Base-by-base conservation (phyloP, 2,113 vertebrate species). In the Leucopternis melanops region DNA sequence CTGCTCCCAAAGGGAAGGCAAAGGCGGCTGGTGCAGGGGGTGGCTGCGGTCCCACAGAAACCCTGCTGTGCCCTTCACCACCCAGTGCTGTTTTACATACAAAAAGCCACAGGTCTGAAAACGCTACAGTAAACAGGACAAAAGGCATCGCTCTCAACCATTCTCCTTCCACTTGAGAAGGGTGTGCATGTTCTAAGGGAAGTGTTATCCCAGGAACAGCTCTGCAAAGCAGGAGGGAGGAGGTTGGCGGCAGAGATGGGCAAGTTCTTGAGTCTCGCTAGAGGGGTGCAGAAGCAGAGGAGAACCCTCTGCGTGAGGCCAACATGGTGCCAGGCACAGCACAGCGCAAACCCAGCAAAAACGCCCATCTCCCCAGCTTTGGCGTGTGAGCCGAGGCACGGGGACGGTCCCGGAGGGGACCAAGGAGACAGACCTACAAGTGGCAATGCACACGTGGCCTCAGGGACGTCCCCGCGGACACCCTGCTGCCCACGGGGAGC, bases 301-400 rank as follows among this genome's bases (percentile, higher is more conserved):
- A 29, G 34, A 80, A 32, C 26, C n/a, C 62, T 54, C 29, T 18
- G 63, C 2, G 4, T 5, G 44, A 65, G 6, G 54, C 59, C 70
- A 31, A 0, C 0, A 0, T 0, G 16, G 31, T 6, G n/a, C 70
- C 22, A 16, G 31, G 77, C 49, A 29, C 29, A 31, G 17, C 55
- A 7, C 66, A 21, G 61, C 6, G 1, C 40, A 36, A 27, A 61
- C 29, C 34, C 79, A 31, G 50, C 63, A 19, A 2, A 6, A 17
- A 42, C 5, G 2, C 44, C 38, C 2, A 0, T 20, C 27, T 54
- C 42, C 50, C 34, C 16, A 6, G 31, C 66, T 25, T 18, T 18
- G 36, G 59, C 3, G 13, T 13, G 0, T 1, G 27, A 49, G 6
- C 45, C 3, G 3, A 59, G 58, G 55, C 66, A 67, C 9, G 2